These are phyloP conservation scores for Nerophis lumbriciformis DNA, from an alignment of 2,113 vertebrate genomes.

Conservation along the genomic window DNA sequence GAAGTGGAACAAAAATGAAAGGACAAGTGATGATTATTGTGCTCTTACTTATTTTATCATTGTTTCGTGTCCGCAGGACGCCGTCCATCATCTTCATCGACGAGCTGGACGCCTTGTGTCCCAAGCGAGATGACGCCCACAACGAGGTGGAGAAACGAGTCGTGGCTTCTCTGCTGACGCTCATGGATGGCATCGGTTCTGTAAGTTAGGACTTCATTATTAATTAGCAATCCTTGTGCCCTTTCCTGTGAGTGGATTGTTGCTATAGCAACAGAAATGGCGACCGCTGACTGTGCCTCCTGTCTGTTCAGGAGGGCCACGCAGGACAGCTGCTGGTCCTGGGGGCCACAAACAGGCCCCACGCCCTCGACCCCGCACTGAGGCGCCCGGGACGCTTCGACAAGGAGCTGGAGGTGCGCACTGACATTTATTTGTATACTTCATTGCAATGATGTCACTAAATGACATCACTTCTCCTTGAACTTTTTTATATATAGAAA, in stretches of 20 bases:
- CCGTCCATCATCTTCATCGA: slow-evolving; percentile 97
- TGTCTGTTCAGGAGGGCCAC: slow-evolving; percentile 76
- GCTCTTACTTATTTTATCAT: neutral
- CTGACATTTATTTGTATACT: neutral
- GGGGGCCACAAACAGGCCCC: slow-evolving; percentile 91
- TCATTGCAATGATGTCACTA: too few species aligned
- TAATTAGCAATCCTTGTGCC: too few species aligned
- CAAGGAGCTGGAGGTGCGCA: slow-evolving; percentile 84
- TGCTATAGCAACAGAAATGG: too few species aligned
- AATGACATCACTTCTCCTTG: too few species aligned
- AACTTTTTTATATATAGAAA: too few species aligned
- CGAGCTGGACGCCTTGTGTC: slow-evolving; percentile 91
- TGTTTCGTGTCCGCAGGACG: slow-evolving; percentile 52
- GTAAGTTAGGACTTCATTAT: too few species aligned
- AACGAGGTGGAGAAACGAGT: slow-evolving; percentile 96
- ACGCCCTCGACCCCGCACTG: slow-evolving; percentile 85
- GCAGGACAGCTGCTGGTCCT: slow-evolving; percentile 87
- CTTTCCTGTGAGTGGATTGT: too few species aligned
- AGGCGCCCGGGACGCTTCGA: slow-evolving; percentile 92
- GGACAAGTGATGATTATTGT: neutral
- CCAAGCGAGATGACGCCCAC: slow-evolving; percentile 87
- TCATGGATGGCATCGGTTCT: slow-evolving; percentile 96
- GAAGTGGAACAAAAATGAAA: neutral
- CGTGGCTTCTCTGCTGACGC: slow-evolving; percentile 88
- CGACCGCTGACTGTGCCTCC: neutral